Evolutionary conservation across 2,113 vertebrate species (phyloP), one percentile per base, ranked within the genome.

Genomic region (Acanthochromis polyacanthus): DNA sequence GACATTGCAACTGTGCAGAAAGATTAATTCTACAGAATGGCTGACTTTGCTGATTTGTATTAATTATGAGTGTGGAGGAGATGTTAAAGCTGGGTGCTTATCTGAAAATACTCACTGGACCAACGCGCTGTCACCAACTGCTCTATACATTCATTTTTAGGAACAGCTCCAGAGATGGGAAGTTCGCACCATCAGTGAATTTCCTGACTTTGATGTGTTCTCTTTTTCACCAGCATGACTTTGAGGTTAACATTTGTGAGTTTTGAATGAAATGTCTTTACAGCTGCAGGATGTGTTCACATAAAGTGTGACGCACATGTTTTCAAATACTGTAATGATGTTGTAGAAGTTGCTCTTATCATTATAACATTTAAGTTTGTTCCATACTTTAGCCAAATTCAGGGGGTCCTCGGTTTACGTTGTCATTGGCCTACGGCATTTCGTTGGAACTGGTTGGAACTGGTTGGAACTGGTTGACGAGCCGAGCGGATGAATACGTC

Each of bases 11-110:
- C 1, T 14, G 43, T 58, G 16, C 58, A 25, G 14, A 50, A 57
- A 19, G 17, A 50, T 12, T 28, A 32, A 32, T 22, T 14, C 10
- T 19, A 14, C 60, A 11, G 23, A 56, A 5, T 14, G 70, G 5
- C 4, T 19, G 45, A 38, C 45, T 50, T 58, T 36, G 32, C 32
- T 36, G 32, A 36, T 10, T 11, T 3, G 9, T 59, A 19, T 23
- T 17, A 46, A 17, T 48, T 15, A 7, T 58, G 8, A 5, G 2
- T 48, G 17, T 48, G 15, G 14, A 32, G 5, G 1, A 48, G 14
- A 23, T 36, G 55, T 28, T 48, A 38, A 59, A 71, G 69, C 28
- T n/a, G 46, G 46, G 16, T 48, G 46, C 19, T 48, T 17, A 48
- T 48, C 46, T 48, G 4, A 14, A 8, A 46, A 16, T 3, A 48